A percentile compares a stretch with the other conserved stretches of the same genome.
Evolutionary conservation across 2,113 vertebrate species (phyloP).

Genomic region (Cyanoramphus novaezelandiae): DNA sequence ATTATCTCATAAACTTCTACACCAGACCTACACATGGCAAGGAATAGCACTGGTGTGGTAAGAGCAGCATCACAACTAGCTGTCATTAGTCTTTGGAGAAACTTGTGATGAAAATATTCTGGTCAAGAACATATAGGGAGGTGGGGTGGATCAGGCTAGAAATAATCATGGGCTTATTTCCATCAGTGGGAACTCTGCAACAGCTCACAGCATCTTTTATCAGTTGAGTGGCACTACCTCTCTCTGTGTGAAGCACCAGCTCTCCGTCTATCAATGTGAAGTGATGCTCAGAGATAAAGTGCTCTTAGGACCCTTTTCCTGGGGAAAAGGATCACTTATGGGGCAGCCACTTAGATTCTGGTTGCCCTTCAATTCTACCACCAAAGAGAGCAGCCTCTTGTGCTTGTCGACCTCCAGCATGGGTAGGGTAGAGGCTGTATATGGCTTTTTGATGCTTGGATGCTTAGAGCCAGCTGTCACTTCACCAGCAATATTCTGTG

Average conservation of each 20-base stretch:
- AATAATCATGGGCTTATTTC: not conserved
- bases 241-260: not conserved
- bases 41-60: not conserved
- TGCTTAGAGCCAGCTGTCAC: not conserved
- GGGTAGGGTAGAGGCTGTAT: not conserved
- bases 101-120: not conserved
- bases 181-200: not conserved
- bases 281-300: not conserved
- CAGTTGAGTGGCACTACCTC: not conserved
- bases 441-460: not conserved
- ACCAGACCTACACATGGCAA: fast-evolving
- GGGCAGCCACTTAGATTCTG: not conserved
- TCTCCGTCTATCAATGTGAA: not conserved
- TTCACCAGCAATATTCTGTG: not conserved
- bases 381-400: not conserved
- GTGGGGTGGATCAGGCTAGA: not conserved
- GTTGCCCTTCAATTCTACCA: not conserved
- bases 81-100: not conserved
- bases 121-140: fast-evolving
- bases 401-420: not conserved
- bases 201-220: not conserved
- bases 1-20: not conserved
- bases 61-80: not conserved
- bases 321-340: not conserved
- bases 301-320: not conserved